Evolutionary conservation across 2,113 vertebrate species (phyloP), one percentile per base, ranked within the genome.

Genomic region (Amphiprion percula): DNA sequence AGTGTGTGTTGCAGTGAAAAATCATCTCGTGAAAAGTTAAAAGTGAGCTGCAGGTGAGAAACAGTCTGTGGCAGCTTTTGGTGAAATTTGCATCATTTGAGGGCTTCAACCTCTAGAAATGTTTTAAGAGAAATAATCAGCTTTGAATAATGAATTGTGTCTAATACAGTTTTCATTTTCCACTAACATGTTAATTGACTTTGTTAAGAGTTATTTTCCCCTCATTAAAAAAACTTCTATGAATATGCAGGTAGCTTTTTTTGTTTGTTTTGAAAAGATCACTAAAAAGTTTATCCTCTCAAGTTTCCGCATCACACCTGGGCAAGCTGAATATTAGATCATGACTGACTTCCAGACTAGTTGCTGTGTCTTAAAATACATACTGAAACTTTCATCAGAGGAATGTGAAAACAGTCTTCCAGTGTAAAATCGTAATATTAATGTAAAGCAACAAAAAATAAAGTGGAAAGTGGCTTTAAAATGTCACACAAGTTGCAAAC

Each of bases 11-110:
- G 19, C 10, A 14, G 39, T 47, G 41, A 19, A n/a, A 37, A 58
- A 50, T 39, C 33, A 63, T 50, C 30, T 66, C 49, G 54, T 73
- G 69, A 68, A 77, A 69, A 63, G 64, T 19, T 85, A 15, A 46
- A 12, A 70, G 10, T 12, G 28, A 15, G 30, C 41, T 72, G 37
- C 10, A 50, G 37, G 44, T 65, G 65, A 75, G 37, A 69, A 44
- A 56, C 23, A 28, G 54, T 50, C 49, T 28, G 37, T 54, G 44
- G 52, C 7, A 37, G 24, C 26, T 23, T 17, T 3, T 50, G 23
- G 16, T 33, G 0, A 69, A 44, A 46, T 77, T 33, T 52, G 49
- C 17, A 10, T 44, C 41, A 44, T 44, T 44, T 44, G 17, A n/a
- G 7, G 17, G 15, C 5, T 52, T 52, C n/a, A 7, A 52, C 17